Percentiles rank a stretch among this genome's conserved stretches.
These are phyloP conservation scores for Aleiodes testaceus DNA, from an alignment of 2,888 invertebrate species.

Conservation along the genomic window DNA sequence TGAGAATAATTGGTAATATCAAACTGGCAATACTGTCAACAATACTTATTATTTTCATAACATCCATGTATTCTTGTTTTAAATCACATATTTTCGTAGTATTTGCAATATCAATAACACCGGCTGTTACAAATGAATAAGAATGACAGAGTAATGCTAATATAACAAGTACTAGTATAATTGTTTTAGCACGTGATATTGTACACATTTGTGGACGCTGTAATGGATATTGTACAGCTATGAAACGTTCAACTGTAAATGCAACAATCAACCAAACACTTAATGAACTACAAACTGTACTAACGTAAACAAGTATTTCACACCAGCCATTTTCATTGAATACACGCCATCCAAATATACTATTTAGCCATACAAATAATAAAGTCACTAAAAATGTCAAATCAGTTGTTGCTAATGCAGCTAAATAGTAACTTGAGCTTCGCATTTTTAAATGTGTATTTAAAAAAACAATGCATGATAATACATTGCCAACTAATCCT, in stretches of 20 bases:
- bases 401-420: constrained; percentile 78
- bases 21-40: constrained; percentile 78
- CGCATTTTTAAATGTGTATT: constrained; percentile 77
- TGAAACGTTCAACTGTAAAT: constrained; percentile 81
- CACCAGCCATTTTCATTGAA: constrained; percentile 77
- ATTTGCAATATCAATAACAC: constrained; percentile 63
- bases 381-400: constrained; percentile 76
- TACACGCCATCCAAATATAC: constrained; percentile 72
- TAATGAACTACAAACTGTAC: constrained; percentile 77
- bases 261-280: constrained; percentile 82
- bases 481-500: constrained; percentile 77
- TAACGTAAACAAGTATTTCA: constrained; percentile 75
- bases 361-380: constrained; percentile 75
- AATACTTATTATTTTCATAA: constrained; percentile 76
- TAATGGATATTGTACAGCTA: constrained; percentile 79
- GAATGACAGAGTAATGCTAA: constrained; percentile 72
- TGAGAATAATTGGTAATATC: constrained; percentile 77
- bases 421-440: constrained; percentile 79
- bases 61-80: constrained; percentile 73
- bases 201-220: constrained; percentile 78
- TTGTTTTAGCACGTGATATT: constrained; percentile 76
- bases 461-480: constrained; percentile 78
- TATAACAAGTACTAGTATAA: constrained; percentile 72
- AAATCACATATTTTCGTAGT: constrained; percentile 72
- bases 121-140: constrained; percentile 74